Base-by-base conservation (phyloP, 2,797 vertebrate species). In the Acanthurus leucopareius region DNA sequence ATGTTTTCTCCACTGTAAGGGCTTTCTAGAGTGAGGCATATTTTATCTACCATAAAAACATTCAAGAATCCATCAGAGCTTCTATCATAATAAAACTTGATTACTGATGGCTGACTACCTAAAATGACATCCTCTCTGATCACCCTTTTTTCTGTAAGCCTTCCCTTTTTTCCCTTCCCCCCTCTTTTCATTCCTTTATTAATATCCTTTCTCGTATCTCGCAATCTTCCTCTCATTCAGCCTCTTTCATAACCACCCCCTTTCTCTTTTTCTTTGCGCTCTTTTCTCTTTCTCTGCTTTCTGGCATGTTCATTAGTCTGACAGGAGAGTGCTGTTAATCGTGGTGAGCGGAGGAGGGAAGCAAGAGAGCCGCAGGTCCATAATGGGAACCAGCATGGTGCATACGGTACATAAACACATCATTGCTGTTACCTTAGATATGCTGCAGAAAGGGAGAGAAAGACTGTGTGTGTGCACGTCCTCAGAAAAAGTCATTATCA, bases 331-430 rank as follows among this genome's bases (percentile, higher is more conserved):
- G 78, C 77, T 86, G 89, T 79, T 92, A 91, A 91, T 93, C 57
- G 79, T 59, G 51, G 77, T 2, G 44, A 80, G 81, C 42, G 28
- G 83, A 85, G 83, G 87, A 89, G 75, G 85, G 81, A 85, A 83
- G 69, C 54, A 63, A 89, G 79, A 73, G 67, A 82, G 70, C 69
- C 58, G 54, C 20, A 1, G 78, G 83, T 88, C 82, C 82, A 88
- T 92, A 91, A 93, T 92, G 84, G 86, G 82, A 91, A 74, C 71
- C 90, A 91, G 89, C 90, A 45, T 91, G 90, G 86, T 88, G 89
- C 87, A 80, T 77, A 73, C 75, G 84, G 87, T 81, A 77, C 80
- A 88, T 85, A 88, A 93, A 92, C 86, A 90, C 84, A 89, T 85
- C 84, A 63, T 59, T 64, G 80, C 69, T 69, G 75, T 84, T 53